Percentiles rank a stretch among this genome's conserved stretches.
Conservation (phyloP, 2,113 vertebrate species). For the Ciconia stormi region DNA sequence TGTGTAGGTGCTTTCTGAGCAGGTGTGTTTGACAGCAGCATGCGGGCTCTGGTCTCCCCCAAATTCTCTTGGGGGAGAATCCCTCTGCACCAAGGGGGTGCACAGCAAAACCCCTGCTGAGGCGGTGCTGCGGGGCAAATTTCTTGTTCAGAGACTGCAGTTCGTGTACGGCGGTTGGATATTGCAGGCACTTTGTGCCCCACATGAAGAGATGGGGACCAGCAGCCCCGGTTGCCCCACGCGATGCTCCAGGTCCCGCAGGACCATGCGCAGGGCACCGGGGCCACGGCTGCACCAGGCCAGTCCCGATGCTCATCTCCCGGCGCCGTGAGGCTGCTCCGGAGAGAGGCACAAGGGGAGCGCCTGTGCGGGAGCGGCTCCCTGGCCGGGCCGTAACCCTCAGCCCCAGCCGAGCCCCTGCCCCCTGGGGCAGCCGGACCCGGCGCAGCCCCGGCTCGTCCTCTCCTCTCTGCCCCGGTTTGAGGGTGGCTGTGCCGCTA, state of each 20-base stretch:
- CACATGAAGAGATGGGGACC: accelerated
- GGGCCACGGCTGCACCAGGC: accelerated
- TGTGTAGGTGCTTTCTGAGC: neutral
- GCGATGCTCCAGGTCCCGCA: accelerated
- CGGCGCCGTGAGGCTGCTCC: accelerated
- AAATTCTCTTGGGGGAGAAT: neutral
- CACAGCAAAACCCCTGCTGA: accelerated
- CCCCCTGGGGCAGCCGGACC: neutral
- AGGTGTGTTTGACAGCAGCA: neutral
- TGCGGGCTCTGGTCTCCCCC: neutral
- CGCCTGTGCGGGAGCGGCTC: neutral
- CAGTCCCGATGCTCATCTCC: accelerated
- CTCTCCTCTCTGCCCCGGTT: neutral
- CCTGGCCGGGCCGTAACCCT: accelerated
- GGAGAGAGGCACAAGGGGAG: neutral
- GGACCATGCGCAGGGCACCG: accelerated
- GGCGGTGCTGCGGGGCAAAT: accelerated
- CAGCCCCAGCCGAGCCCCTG: neutral
- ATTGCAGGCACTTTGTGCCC: accelerated
- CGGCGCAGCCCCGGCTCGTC: neutral
- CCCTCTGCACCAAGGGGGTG: neutral
- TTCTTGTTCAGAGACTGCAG: neutral
- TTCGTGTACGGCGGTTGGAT: accelerated
- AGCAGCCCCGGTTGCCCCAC: accelerated
- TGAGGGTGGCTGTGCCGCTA: conserved; percentile 8